A percentile compares a stretch with the other conserved stretches of the same genome.
Evolutionary conservation across 92 coral and sea anemone species (phyloP).

Genomic region (Phenganax marumi): DNA sequence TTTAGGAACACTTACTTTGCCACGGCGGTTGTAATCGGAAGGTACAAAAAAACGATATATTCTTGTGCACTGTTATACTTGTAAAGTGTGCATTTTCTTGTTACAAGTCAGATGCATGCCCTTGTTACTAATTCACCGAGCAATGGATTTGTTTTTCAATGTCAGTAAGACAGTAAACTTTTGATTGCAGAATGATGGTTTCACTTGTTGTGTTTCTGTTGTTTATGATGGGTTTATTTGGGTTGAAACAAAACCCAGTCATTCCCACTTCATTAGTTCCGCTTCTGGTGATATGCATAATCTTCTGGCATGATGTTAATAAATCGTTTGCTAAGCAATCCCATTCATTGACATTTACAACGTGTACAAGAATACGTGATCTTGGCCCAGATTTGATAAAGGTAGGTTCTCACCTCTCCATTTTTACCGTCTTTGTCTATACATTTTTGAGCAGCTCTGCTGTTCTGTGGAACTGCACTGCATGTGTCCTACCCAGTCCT

Average conservation of each 20-base stretch:
- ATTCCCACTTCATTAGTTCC: conserved; percentile 71
- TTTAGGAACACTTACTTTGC: no score
- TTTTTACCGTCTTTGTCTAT: no score
- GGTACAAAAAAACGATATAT: no score
- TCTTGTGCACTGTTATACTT: not conserved
- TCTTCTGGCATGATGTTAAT: conserved; percentile 43
- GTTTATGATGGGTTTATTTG: conserved; percentile 78
- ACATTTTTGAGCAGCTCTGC: no score
- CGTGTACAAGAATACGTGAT: conserved; percentile 33
- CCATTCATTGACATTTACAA: not conserved
- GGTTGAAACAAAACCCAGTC: conserved; percentile 62
- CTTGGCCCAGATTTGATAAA: conserved; percentile 31
- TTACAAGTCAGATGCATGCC: not conserved
- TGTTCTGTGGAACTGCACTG: no score
- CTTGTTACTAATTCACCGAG: no score
- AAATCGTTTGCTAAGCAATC: conserved; percentile 26
- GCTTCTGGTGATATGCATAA: conserved; percentile 57
- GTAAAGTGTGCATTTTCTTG: not conserved
- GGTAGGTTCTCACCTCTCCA: not conserved
- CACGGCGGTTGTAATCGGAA: no score
- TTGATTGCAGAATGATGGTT: conserved; percentile 67
- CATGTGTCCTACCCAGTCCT: no score
- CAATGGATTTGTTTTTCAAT: not conserved
- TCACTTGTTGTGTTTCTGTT: conserved; percentile 81
- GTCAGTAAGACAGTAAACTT: not conserved